Conservation (phyloP, 1,140 invertebrate genomes). For the Panagrolaimus sp. region DNA sequence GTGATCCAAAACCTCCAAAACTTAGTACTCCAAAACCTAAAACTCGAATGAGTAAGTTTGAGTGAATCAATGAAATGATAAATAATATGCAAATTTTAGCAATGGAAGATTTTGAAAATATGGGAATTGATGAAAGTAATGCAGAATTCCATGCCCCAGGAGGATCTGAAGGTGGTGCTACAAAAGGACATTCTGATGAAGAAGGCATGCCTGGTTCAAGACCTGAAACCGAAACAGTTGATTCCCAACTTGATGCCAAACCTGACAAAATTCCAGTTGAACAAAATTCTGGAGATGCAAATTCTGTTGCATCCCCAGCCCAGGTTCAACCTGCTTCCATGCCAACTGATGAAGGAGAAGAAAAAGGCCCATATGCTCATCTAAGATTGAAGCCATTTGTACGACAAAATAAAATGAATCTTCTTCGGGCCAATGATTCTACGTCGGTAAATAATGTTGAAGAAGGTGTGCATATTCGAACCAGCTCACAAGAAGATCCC, state of each 20-base stretch:
- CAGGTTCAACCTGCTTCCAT: neutral
- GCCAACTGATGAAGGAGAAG: neutral
- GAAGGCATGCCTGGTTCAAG: too few relatives aligned
- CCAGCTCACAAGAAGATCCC: neutral
- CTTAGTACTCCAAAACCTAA: conserved; percentile 29
- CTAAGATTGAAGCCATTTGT: neutral
- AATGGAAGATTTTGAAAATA: too few relatives aligned
- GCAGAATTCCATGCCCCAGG: neutral
- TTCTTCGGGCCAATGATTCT: neutral
- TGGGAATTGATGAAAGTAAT: neutral
- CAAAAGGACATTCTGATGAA: too few relatives aligned
- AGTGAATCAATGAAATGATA: neutral
- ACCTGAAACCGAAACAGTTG: neutral
- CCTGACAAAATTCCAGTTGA: conserved; percentile 2
- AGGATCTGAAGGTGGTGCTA: neutral
- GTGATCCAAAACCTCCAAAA: conserved; percentile 38
- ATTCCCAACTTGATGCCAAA: neutral
- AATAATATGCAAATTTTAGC: too few relatives aligned
- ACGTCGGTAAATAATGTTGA: neutral
- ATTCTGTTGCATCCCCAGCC: neutral
- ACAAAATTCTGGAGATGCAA: neutral
- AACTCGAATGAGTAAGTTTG: neutral
- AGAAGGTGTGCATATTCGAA: neutral
- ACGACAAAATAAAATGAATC: neutral
- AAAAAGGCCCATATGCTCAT: neutral